phyloP scores from a whole-genome alignment of 1,140 invertebrate species.

The Zaprionus tsacasi region DNA sequence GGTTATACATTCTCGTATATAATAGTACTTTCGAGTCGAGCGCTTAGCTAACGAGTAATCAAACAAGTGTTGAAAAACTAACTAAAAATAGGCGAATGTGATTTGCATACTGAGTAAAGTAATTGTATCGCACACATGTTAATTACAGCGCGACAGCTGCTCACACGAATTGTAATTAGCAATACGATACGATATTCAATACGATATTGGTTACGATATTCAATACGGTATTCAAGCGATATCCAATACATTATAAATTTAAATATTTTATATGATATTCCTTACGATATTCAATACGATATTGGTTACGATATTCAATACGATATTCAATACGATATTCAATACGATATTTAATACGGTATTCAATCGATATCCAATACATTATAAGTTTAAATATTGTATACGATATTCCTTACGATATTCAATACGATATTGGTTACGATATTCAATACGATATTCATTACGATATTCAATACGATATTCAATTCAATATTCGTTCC shows the following conservation, averaged over 20 bases:
- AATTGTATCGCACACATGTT: constrained; percentile 31
- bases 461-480: not conserved
- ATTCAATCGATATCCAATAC: not conserved
- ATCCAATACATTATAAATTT: no score
- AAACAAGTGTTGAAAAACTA: constrained; percentile 10
- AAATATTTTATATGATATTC: no score
- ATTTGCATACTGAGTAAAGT: constrained; percentile 3
- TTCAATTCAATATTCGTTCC: no score
- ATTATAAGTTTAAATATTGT: no score
- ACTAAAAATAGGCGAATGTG: constrained; percentile 8
- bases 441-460: no score
- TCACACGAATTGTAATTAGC: not conserved
- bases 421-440: not conserved
- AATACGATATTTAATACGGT: no score
- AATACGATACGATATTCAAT: not conserved
- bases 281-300: not conserved
- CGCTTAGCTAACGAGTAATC: constrained; percentile 15
- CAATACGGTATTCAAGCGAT: not conserved
- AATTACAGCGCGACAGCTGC: constrained; percentile 22
- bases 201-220: no score
- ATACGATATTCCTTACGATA: not conserved
- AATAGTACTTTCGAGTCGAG: not conserved
- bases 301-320: no score
- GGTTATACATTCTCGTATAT: not conserved
- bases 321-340: not conserved